phyloP scores from a whole-genome alignment of 2,888 invertebrate genomes.

The Molanna angustata region DNA sequence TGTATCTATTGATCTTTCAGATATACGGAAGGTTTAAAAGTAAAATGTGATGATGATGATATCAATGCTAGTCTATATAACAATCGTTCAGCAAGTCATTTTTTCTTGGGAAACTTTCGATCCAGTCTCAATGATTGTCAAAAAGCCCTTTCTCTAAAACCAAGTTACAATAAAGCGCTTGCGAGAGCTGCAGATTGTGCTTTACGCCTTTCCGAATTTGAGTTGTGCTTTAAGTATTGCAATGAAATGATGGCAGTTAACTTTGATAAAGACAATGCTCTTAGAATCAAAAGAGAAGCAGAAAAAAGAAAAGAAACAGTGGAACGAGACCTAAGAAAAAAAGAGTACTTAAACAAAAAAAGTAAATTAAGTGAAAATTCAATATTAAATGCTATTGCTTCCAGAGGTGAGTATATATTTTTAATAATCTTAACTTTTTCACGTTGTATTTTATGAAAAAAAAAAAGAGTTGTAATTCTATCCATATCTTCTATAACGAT shows the following conservation, averaged over 20 bases:
- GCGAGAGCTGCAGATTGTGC: conserved; percentile 74
- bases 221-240: conserved; percentile 71
- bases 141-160: conserved; percentile 70
- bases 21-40: conserved; percentile 87
- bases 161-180: conserved; percentile 74
- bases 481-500: too few relatives aligned
- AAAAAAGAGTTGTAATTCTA: background rate
- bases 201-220: conserved; percentile 62
- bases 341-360: conserved; percentile 46
- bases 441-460: background rate
- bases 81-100: conserved; percentile 90
- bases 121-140: conserved; percentile 80
- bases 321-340: conserved; percentile 57
- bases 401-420: conserved; percentile 40
- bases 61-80: conserved; percentile 83
- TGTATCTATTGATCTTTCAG: conserved; percentile 41
- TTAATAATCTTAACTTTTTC: background rate
- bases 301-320: conserved; percentile 52
- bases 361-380: conserved; percentile 44
- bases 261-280: conserved; percentile 52
- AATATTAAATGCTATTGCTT: conserved; percentile 46
- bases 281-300: conserved; percentile 42
- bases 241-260: conserved; percentile 61
- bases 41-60: conserved; percentile 65
- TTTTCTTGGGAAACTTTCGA: conserved; percentile 76